Evolutionary conservation across 64 coral and sea anemone species (phyloP).

Genomic region (Platygyra sinensis): DNA sequence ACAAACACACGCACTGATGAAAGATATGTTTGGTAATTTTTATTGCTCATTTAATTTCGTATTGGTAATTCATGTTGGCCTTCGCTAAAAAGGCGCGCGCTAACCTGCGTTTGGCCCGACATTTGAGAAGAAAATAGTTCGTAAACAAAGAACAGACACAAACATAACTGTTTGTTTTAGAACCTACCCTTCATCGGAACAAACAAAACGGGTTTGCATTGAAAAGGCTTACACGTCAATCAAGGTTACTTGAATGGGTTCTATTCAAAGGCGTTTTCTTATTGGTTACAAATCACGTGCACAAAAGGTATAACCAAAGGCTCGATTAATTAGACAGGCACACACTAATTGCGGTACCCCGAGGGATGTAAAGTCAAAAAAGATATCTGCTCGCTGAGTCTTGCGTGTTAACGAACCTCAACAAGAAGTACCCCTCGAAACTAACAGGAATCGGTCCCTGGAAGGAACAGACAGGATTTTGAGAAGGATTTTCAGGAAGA

Average conservation of each 20-base stretch:
- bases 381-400: background rate
- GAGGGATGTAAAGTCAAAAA: background rate
- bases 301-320: background rate
- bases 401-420: background rate
- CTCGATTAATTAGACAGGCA: background rate
- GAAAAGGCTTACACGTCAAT: background rate
- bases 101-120: too few relatives aligned
- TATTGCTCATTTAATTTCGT: too few relatives aligned
- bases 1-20: too few relatives aligned
- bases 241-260: slow-evolving; percentile 16
- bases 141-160: background rate
- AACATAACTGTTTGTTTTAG: background rate
- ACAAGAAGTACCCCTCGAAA: background rate
- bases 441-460: background rate
- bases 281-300: background rate
- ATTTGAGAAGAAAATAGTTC: background rate
- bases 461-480: background rate
- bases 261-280: background rate
- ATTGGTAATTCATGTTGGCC: too few relatives aligned
- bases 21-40: too few relatives aligned
- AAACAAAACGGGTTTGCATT: background rate
- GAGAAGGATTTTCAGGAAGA: background rate
- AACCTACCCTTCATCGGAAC: background rate
- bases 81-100: too few relatives aligned
- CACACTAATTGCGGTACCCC: background rate